Conservation (phyloP, 2,113 vertebrate genomes). For the Nanorana parkeri region DNA sequence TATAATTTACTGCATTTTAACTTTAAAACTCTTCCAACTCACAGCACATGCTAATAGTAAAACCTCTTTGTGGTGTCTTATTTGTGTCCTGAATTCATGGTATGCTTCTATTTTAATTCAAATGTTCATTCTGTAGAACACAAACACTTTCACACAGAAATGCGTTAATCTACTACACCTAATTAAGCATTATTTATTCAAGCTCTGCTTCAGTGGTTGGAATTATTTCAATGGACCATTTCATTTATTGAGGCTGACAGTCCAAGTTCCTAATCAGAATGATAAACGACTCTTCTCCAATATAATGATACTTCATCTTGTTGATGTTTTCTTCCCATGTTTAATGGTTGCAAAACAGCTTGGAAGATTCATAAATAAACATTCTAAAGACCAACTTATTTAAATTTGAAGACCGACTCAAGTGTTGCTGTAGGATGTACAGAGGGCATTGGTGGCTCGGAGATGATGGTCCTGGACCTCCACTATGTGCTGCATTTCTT, state of each 20-base stretch:
- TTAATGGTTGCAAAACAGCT: constrained; percentile 63
- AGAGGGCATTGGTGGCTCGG: neutral
- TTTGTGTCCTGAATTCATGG: constrained; percentile 31
- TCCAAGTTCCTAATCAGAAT: constrained; percentile 69
- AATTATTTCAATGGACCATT: constrained; percentile 66
- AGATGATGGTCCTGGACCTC: neutral
- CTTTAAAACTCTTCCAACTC: neutral
- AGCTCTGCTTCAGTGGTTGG: constrained; percentile 64
- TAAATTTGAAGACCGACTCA: neutral
- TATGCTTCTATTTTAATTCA: constrained; percentile 58
- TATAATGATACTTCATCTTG: constrained; percentile 70
- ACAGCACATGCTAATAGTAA: neutral
- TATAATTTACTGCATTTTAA: neutral
- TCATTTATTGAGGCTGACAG: constrained; percentile 71
- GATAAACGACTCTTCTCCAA: constrained; percentile 70
- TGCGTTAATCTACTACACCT: constrained; percentile 68
- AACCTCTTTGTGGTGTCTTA: neutral
- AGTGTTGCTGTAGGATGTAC: neutral
- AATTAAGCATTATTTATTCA: constrained; percentile 71
- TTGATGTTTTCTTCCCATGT: constrained; percentile 61
- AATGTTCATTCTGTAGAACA: constrained; percentile 61
- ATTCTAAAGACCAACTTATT: constrained; percentile 20
- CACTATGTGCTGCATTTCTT: too few relatives aligned
- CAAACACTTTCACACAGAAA: constrained; percentile 69
- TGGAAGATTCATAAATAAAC: constrained; percentile 57